Evolutionary conservation across 2,888 invertebrate species (phyloP).

Genomic region (Eumacrocentrus americanus): DNA sequence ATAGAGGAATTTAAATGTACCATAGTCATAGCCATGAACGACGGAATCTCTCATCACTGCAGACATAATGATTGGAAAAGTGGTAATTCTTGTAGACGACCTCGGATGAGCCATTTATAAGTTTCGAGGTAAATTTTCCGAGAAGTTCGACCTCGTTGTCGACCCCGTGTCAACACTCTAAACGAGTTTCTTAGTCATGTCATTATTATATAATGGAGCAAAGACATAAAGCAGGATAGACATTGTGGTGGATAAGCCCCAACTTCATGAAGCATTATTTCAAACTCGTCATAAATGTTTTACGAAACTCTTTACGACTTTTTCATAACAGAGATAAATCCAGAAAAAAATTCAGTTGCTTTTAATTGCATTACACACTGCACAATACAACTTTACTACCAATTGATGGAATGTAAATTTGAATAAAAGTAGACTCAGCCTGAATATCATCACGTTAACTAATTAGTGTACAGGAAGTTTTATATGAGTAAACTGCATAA

Average conservation of each 20-base stretch:
- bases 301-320: no score
- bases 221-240: slow-evolving; percentile 7
- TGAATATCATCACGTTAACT: background rate
- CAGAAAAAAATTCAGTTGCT: no score
- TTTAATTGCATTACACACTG: no score
- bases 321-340: no score
- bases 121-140: slow-evolving; percentile 14
- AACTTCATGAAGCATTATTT: no score
- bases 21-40: no score
- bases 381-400: background rate
- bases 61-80: background rate
- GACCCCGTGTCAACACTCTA: slow-evolving; percentile 3
- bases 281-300: background rate
- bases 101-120: background rate
- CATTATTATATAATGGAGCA: slow-evolving; percentile 4
- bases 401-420: background rate
- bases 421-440: background rate
- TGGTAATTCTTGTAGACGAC: background rate
- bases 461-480: background rate
- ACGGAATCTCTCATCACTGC: no score
- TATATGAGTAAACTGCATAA: background rate
- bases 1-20: no score
- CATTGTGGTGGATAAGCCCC: background rate
- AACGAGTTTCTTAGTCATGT: slow-evolving; percentile 7
- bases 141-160: slow-evolving; percentile 7